Percentiles rank a stretch among this genome's conserved stretches.
phyloP scores from a whole-genome alignment of 2,888 invertebrate species.

The Euplexia lucipara region DNA sequence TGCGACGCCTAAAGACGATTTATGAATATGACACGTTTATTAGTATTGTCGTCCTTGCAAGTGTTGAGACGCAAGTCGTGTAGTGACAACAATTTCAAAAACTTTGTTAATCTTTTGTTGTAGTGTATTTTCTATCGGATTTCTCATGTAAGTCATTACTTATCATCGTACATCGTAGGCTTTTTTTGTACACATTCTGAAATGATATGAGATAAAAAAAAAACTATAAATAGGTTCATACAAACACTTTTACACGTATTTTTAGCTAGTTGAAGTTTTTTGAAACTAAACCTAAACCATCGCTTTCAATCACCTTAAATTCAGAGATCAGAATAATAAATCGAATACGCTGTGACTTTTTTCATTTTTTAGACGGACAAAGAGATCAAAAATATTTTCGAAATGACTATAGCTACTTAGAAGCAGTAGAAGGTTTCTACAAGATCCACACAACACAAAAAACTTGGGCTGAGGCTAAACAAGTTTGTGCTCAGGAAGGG shows the following conservation, averaged over 20 bases:
- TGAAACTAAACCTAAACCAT: too few relatives aligned
- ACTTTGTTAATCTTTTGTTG: conserved; percentile 27
- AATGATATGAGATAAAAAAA: too few relatives aligned
- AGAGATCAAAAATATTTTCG: conserved; percentile 75
- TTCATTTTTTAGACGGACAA: conserved; percentile 33
- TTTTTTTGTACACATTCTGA: too few relatives aligned
- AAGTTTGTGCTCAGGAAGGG: conserved; percentile 76
- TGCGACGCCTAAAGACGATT: neutral
- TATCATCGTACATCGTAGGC: too few relatives aligned
- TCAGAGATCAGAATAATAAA: neutral
- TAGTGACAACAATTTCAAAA: conserved; percentile 25
- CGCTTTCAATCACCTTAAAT: too few relatives aligned
- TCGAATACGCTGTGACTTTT: neutral
- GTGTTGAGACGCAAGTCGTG: neutral
- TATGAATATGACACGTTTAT: neutral
- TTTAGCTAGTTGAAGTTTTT: too few relatives aligned
- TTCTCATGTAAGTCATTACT: conserved; percentile 51
- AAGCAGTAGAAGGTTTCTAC: conserved; percentile 75
- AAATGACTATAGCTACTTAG: conserved; percentile 78
- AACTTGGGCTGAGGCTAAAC: conserved; percentile 77
- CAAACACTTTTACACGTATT: too few relatives aligned
- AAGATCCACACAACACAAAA: conserved; percentile 79
- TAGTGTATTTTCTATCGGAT: conserved; percentile 21
- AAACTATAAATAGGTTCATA: too few relatives aligned
- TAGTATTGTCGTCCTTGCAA: neutral